Evolutionary conservation across 1,140 invertebrate genomes (phyloP).

Genomic region (Oedothorax gibbosus): DNA sequence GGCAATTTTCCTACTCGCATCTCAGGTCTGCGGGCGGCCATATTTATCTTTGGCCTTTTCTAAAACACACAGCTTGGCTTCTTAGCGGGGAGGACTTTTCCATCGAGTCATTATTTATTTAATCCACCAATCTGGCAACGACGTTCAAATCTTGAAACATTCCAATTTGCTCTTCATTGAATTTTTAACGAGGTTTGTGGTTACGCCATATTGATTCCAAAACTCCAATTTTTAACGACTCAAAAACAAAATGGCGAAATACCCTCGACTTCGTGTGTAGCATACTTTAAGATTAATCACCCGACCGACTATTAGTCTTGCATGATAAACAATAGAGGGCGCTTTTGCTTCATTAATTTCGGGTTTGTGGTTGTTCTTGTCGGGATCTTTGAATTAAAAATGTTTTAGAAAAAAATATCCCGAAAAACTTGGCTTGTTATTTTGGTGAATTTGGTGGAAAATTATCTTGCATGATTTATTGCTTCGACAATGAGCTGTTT

Average conservation of each 20-base stretch:
- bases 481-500: too few species aligned
- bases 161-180: conserved; percentile 57
- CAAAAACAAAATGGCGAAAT: conserved; percentile 33
- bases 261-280: not conserved
- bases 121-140: conserved; percentile 34
- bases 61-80: conserved; percentile 5
- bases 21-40: not conserved
- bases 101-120: conserved; percentile 49
- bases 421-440: too few species aligned
- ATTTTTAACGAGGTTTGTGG: conserved; percentile 50
- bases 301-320: conserved; percentile 41
- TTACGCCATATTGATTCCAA: conserved; percentile 37
- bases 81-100: conserved; percentile 16
- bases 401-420: too few species aligned
- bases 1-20: not conserved
- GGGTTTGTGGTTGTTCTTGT: conserved; percentile 47
- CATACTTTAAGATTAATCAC: conserved; percentile 50
- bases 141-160: conserved; percentile 56
- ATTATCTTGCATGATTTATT: too few species aligned
- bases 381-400: conserved; percentile 46
- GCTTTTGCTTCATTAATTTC: conserved; percentile 45
- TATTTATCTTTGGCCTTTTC: conserved; percentile 34
- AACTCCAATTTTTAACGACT: not conserved
- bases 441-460: too few species aligned
- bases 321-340: conserved; percentile 51